Percentiles rank a stretch among this genome's conserved stretches.
phyloP scores from a whole-genome alignment of 2,113 vertebrate genomes.

The Hippoglossus stenolepis region DNA sequence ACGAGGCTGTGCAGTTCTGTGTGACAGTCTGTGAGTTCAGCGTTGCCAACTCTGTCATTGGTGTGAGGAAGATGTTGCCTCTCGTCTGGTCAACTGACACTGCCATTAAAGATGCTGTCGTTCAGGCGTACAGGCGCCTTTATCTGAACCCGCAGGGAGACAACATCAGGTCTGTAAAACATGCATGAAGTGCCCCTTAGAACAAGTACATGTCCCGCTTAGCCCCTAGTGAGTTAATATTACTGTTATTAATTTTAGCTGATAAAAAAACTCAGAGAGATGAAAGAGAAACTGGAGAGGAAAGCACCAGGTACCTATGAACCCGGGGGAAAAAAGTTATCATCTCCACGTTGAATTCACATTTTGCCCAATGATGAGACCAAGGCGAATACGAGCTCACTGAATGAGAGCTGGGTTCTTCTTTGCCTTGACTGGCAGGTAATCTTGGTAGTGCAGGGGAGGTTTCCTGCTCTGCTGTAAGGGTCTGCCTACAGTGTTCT shows the following conservation, averaged over 20 bases:
- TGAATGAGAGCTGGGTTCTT: constrained; percentile 59
- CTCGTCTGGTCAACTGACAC: constrained; percentile 94
- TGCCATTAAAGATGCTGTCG: constrained; percentile 92
- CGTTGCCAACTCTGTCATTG: constrained; percentile 89
- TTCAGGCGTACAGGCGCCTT: constrained; percentile 91
- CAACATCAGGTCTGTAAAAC: constrained; percentile 83
- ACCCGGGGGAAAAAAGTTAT: not conserved
- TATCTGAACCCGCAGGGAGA: constrained; percentile 89
- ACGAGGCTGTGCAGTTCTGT: constrained; percentile 96
- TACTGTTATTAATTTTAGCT: not conserved
- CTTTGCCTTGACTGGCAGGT: constrained; percentile 68
- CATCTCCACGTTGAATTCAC: not conserved
- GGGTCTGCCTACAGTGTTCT: constrained; percentile 73
- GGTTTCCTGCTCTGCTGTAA: constrained; percentile 80
- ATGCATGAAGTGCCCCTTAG: not conserved
- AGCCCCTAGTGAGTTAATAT: not conserved
- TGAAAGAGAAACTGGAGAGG: constrained; percentile 75
- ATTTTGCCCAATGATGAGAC: constrained; percentile 79
- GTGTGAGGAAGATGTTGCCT: constrained; percentile 93
- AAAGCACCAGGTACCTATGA: constrained; percentile 36
- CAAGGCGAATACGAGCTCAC: constrained; percentile 79
- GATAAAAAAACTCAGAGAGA: constrained; percentile 84
- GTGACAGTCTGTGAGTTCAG: constrained; percentile 92
- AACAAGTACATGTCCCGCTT: not conserved
- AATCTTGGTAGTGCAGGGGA: constrained; percentile 80